Conservation (phyloP, 2,113 vertebrate species). For the Muscicapa adusta region DNA sequence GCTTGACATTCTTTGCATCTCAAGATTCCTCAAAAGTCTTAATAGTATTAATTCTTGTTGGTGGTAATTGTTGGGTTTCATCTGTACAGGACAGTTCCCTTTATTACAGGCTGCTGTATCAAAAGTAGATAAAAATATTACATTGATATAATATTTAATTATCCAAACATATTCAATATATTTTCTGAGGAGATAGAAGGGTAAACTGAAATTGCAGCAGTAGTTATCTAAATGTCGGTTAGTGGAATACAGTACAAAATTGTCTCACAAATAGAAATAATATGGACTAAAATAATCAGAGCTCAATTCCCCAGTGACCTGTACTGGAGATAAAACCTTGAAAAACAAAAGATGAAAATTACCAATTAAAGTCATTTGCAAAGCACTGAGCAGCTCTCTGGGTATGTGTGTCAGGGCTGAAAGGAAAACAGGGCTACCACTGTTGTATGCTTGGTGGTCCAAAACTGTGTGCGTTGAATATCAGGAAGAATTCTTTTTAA, state of each 20-base stretch:
- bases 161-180: background rate
- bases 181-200: background rate
- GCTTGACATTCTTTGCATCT: background rate
- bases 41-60: background rate
- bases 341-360: too few species aligned
- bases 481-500: background rate
- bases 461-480: background rate
- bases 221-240: background rate
- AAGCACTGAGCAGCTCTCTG: conserved; percentile 38
- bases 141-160: background rate
- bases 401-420: background rate
- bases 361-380: conserved; percentile 53
- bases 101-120: background rate
- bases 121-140: background rate
- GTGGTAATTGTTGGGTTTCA: background rate
- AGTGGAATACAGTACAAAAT: background rate
- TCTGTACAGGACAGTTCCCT: background rate
- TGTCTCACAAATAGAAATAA: background rate
- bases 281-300: background rate
- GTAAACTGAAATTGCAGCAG: background rate
- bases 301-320: background rate
- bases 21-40: background rate
- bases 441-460: background rate
- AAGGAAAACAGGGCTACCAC: background rate
- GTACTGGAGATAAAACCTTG: background rate